phyloP scores from a whole-genome alignment of 2,888 invertebrate genomes.

The Platycnemis pennipes region DNA sequence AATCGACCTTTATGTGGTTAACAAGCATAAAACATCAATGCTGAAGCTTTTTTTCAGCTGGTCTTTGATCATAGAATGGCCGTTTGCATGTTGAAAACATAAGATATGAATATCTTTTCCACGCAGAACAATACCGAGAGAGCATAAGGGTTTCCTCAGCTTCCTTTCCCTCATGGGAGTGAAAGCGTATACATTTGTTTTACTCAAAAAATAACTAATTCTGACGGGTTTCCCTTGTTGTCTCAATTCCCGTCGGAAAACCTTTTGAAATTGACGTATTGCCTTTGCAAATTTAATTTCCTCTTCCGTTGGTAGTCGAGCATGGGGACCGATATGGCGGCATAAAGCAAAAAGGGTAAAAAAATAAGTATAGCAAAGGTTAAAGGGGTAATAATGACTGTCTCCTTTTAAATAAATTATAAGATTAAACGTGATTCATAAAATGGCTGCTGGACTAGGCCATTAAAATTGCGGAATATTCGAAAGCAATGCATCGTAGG shows the following conservation, averaged over 20 bases:
- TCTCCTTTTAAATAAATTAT: neutral
- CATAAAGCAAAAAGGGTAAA: no score
- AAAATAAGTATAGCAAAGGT: neutral
- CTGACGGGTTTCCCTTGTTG: neutral
- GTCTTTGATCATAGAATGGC: neutral
- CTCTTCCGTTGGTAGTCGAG: neutral
- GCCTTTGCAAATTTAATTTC: neutral
- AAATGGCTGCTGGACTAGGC: neutral
- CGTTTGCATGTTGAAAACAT: neutral
- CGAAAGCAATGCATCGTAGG: neutral
- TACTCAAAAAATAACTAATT: constrained; percentile 10
- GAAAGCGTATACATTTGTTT: neutral
- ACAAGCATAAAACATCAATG: no score
- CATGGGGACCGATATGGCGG: neutral
- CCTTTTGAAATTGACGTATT: constrained; percentile 18
- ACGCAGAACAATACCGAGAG: neutral
- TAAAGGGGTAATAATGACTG: neutral
- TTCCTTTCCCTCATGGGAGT: neutral
- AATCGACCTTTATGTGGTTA: no score
- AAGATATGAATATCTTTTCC: neutral
- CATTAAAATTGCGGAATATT: neutral
- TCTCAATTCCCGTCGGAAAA: neutral
- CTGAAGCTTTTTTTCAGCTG: no score
- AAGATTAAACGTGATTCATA: neutral
- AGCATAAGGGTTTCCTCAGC: neutral